phyloP scores from a whole-genome alignment of 2,888 invertebrate species.

The Drosophila crucigera region DNA sequence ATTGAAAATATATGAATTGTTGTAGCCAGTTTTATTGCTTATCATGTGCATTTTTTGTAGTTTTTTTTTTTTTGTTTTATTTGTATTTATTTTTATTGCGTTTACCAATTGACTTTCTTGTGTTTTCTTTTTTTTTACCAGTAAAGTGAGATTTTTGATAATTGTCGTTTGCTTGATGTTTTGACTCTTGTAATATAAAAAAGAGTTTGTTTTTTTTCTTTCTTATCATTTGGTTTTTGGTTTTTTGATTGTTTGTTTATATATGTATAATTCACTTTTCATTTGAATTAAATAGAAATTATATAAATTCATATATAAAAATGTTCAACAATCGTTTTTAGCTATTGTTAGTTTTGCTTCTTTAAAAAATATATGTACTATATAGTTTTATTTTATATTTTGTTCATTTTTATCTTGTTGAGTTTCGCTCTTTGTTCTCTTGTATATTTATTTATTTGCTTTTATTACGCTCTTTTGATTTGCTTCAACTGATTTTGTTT shows the following conservation, averaged over 20 bases:
- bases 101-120: conserved; percentile 53
- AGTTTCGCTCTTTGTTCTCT: conserved; percentile 22
- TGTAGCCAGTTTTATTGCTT: conserved; percentile 72
- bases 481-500: conserved; percentile 41
- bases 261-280: conserved; percentile 50
- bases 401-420: conserved; percentile 25
- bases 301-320: conserved; percentile 77
- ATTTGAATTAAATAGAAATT: conserved; percentile 67
- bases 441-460: conserved; percentile 45
- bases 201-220: conserved; percentile 42
- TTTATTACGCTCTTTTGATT: conserved; percentile 52
- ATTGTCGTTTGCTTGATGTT: conserved; percentile 39
- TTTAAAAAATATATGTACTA: conserved; percentile 69
- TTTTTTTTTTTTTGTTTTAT: conserved; percentile 8
- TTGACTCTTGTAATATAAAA: conserved; percentile 81
- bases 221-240: conserved; percentile 22
- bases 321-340: conserved; percentile 74
- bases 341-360: conserved; percentile 69
- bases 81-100: conserved; percentile 27
- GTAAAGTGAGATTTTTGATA: conserved; percentile 71
- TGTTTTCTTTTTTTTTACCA: conserved; percentile 59
- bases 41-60: conserved; percentile 58
- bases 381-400: conserved; percentile 39
- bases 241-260: conserved; percentile 18
- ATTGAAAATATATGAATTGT: conserved; percentile 27